Base-by-base conservation (phyloP, 2,888 invertebrate species). In the Sceliomorpha sp. region DNA sequence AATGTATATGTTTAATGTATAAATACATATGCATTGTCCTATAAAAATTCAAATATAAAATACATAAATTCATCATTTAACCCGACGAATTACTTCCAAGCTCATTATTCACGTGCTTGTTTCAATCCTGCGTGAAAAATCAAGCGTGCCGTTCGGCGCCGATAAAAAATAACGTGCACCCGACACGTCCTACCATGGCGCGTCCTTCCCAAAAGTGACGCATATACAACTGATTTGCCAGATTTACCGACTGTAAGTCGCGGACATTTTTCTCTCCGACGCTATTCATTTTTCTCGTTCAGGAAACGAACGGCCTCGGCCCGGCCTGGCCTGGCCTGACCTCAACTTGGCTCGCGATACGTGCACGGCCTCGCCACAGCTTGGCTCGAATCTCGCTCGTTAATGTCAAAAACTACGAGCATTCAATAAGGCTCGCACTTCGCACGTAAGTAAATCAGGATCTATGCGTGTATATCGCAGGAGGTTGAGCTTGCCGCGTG, bases 341-440 rank as follows among this genome's bases (percentile, higher is more conserved):
- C 59, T 60, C 50, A 62, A 55, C 50, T 69, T 59, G 71, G 60
- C 64, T 72, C 58, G 45, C 68, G 53, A 50, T 63, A 50, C 58
- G 42, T 56, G 60, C 47, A 47, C 24, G 44, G 51, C 50, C 59
- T 48, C 55, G 44, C 53, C 66, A 44, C 17, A 29, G 51, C 50
- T 71, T 63, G 67, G 45, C 59, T 45, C 56, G 39, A 44, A 56
- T 68, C 72, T 70, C 63, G 70, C 79, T 80, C 77, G 78, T 83
- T 83, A 81, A 79, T 68, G 78, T 79, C 77, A 75, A 73, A 73
- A 78, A 66, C 68, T 73, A 79, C 73, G 79, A 82, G 77, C 76
- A 78, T 81, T 79, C 76, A 78, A 82, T 80, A 78, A 78, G 60
- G 67, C 72, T 56, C 60, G 53, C 44, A 71, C 69, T 44, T 63